A percentile compares a stretch with the other conserved stretches of the same genome.
These are phyloP conservation scores for Delphinapterus leucas DNA, from an alignment of 2,113 vertebrate genomes.

Conservation along the genomic window DNA sequence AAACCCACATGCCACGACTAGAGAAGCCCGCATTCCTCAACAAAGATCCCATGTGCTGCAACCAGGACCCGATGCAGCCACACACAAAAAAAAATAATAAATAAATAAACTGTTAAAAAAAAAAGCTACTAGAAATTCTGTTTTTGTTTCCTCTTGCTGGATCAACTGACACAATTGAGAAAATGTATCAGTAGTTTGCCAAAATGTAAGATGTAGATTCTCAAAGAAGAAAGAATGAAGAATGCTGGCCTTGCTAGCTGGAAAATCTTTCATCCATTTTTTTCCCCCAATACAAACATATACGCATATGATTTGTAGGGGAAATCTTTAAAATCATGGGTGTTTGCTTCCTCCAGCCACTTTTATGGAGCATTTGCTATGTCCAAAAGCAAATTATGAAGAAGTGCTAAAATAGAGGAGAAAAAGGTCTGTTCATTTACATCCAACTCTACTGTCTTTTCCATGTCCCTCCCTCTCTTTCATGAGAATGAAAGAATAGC, in stretches of 20 bases:
- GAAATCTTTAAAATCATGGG: neutral
- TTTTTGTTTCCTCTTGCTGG: constrained; percentile 18
- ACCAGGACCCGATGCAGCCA: too few relatives aligned
- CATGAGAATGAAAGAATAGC: neutral
- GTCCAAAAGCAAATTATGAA: neutral
- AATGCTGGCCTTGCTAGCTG: neutral
- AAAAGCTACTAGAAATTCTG: neutral
- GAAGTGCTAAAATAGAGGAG: neutral
- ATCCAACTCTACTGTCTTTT: neutral
- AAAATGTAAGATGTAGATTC: neutral
- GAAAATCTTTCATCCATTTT: neutral
- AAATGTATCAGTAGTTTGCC: neutral
- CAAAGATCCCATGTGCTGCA: too few relatives aligned
- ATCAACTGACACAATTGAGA: neutral
- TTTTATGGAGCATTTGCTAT: neutral
- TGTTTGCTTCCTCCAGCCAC: neutral
- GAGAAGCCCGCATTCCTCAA: too few relatives aligned
- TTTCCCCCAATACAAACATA: neutral
- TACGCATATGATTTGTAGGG: neutral
- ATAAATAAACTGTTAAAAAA: too few relatives aligned
- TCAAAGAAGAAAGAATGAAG: neutral
- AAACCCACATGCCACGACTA: too few relatives aligned
- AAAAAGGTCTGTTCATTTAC: neutral
- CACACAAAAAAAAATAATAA: too few relatives aligned
- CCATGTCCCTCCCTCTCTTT: neutral